phyloP scores from a whole-genome alignment of 2,888 invertebrate species.

The Caenorhabditis plicata region DNA sequence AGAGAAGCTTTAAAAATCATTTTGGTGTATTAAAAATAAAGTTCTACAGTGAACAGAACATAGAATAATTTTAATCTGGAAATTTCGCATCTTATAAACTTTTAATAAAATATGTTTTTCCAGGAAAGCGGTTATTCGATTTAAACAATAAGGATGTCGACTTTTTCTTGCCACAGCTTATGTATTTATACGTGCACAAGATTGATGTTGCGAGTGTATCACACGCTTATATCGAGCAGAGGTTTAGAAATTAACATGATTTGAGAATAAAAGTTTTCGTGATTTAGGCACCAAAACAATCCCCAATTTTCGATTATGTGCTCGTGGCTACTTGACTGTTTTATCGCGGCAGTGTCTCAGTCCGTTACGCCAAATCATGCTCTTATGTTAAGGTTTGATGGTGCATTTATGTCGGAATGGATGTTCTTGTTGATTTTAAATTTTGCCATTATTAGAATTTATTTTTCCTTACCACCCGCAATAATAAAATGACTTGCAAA shows the following conservation, averaged over 20 bases:
- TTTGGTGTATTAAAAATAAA: too few relatives aligned
- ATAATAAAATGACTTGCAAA: too few relatives aligned
- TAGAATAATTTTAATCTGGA: slow-evolving; percentile 13
- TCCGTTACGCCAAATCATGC: slow-evolving; percentile 15
- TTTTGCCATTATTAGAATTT: too few relatives aligned
- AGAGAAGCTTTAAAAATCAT: too few relatives aligned
- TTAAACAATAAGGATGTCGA: slow-evolving; percentile 89
- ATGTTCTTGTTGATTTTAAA: too few relatives aligned
- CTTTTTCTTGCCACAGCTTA: slow-evolving; percentile 94
- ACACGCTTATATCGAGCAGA: slow-evolving; percentile 79
- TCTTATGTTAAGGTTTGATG: slow-evolving; percentile 16
- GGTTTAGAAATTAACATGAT: slow-evolving; percentile 69
- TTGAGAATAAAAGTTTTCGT: neutral
- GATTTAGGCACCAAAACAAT: slow-evolving; percentile 78
- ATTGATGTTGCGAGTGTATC: slow-evolving; percentile 92
- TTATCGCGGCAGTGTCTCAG: slow-evolving; percentile 75
- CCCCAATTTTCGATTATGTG: slow-evolving; percentile 93
- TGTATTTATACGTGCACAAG: slow-evolving; percentile 98
- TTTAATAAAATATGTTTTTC: slow-evolving; percentile 45
- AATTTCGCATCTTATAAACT: neutral
- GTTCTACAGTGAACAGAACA: neutral
- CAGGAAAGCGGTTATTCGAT: slow-evolving; percentile 91
- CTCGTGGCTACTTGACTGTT: slow-evolving; percentile 94
- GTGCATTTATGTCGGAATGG: neutral
- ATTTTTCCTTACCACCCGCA: too few relatives aligned